Evolutionary conservation across 53 echinoderm and acorn worm genomes (phyloP), one percentile per base, ranked within the genome.

Genomic region (Zoroaster sp.): DNA sequence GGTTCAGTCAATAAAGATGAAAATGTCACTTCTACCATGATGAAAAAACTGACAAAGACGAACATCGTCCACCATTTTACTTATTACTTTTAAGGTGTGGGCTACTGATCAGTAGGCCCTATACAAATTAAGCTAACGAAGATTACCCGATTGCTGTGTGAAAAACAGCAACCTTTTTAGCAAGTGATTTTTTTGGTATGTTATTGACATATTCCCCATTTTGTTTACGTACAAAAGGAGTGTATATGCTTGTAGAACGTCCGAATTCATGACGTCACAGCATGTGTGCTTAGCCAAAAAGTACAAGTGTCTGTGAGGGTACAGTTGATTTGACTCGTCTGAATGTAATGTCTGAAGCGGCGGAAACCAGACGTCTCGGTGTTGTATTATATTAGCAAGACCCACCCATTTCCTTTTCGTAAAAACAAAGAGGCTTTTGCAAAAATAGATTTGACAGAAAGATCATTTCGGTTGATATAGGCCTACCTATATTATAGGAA

Each of bases 301-400:
- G 71, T 70, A 41, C 13, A 51, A 46, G 76, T 47, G 18, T 76
- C 63, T 59, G 2, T 49, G 0, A 47, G 25, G 51, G 33, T 34
- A 12, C 36, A 36, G 20, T 18, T 76, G 45, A 76, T 15, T 32
- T 47, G 13, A 76, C 47, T 51, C 51, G 76, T 59, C 63, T 25
- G 51, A 76, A 76, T 17, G 30, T 18, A 31, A 25, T 8, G 75
- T 75, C 75, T 75, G 5, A 4, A 5, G 49, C 30, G 76, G 21
- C 52, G 76, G 76, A 46, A 49, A 28, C 75, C 76, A 76, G 76
- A 76, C 76, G 76, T 76, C 76, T 47, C 76, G 49, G n/a, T n/a
- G n/a, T n/a, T n/a, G n/a, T 4, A 1, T 18, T 75, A 69, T 47
- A 25, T 76, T 31, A 31, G 34, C 76, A 30, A 5, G 8, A 76